A percentile compares a stretch with the other conserved stretches of the same genome.
Evolutionary conservation across 2,888 invertebrate genomes (phyloP).

Genomic region (Drosophila recens): DNA sequence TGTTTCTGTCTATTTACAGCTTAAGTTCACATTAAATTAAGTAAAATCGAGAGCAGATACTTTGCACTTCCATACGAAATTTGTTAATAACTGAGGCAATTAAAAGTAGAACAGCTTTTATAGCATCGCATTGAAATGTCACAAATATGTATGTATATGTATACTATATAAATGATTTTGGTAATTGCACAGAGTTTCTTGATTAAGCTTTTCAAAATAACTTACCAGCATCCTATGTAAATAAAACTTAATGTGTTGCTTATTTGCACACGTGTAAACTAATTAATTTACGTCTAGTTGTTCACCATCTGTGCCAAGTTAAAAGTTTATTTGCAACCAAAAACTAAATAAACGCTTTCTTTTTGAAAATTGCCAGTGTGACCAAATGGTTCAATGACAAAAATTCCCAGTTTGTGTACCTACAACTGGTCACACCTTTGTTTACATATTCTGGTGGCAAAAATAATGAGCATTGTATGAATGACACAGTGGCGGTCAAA

Average conservation of each 20-base stretch:
- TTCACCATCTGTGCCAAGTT: background rate
- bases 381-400: constrained; percentile 12
- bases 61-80: background rate
- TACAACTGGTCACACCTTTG: constrained; percentile 27
- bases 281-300: background rate
- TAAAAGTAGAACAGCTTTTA: background rate
- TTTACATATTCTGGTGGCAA: constrained; percentile 24
- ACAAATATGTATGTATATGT: background rate
- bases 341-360: background rate
- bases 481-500: constrained; percentile 33
- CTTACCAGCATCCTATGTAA: background rate
- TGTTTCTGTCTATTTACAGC: background rate
- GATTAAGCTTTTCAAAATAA: background rate
- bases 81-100: background rate
- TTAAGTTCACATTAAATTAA: background rate
- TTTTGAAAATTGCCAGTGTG: constrained; percentile 5
- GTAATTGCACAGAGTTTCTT: background rate
- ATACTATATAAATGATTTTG: background rate
- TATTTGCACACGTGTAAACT: background rate
- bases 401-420: background rate
- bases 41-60: background rate
- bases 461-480: background rate
- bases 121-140: background rate
- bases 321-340: too few species aligned
- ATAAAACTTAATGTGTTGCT: background rate